These are phyloP conservation scores for Lottia scabra DNA, from an alignment of 2,888 invertebrate genomes.

Conservation along the genomic window DNA sequence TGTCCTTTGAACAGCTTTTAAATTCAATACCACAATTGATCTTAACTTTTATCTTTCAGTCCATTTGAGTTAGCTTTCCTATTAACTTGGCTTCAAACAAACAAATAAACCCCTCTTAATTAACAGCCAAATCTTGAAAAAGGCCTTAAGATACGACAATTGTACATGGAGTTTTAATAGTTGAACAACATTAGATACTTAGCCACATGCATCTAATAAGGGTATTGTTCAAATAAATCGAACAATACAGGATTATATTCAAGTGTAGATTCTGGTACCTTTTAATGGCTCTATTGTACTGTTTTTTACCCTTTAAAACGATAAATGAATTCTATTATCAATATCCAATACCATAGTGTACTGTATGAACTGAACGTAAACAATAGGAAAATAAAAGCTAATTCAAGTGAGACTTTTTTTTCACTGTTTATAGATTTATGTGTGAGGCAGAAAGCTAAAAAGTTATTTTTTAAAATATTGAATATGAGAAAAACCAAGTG, in stretches of 20 bases:
- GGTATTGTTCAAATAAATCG: not conserved
- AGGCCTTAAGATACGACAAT: not conserved
- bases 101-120: slow-evolving; percentile 5
- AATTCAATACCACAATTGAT: slow-evolving; percentile 6
- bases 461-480: too few relatives aligned
- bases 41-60: not conserved
- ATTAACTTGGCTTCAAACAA: slow-evolving; percentile 3
- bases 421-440: too few relatives aligned
- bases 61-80: slow-evolving; percentile 3
- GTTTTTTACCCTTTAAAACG: slow-evolving; percentile 1
- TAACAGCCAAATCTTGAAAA: not conserved
- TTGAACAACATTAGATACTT: slow-evolving; percentile 7
- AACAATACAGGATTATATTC: not conserved
- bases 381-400: not conserved
- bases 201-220: not conserved
- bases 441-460: too few relatives aligned
- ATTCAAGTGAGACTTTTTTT: too few relatives aligned
- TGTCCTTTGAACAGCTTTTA: slow-evolving; percentile 3
- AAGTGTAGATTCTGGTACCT: slow-evolving; percentile 3
- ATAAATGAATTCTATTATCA: slow-evolving; percentile 4
- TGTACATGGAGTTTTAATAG: not conserved
- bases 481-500: too few relatives aligned
- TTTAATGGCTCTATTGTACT: slow-evolving; percentile 1
- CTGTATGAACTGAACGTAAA: slow-evolving; percentile 4
- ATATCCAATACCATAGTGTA: slow-evolving; percentile 2